These are phyloP conservation scores for Drosophila aff. DNA, from an alignment of 1,140 invertebrate species.

Conservation along the genomic window DNA sequence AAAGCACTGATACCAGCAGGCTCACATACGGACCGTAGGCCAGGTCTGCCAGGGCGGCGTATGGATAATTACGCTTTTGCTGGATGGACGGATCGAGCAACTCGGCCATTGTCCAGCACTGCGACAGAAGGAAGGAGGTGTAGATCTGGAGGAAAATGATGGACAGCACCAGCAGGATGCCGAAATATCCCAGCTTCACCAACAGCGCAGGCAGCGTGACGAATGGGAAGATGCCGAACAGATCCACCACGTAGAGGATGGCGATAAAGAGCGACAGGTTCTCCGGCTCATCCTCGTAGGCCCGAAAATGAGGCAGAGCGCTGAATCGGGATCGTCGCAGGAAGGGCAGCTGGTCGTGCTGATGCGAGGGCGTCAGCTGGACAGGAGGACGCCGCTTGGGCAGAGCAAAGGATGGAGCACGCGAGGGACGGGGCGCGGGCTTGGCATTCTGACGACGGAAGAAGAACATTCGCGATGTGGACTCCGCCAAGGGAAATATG, in stretches of 20 bases:
- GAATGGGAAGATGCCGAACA: conserved; percentile 93
- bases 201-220: conserved; percentile 90
- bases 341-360: conserved; percentile 79
- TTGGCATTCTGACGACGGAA: conserved; percentile 67
- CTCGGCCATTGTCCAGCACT: conserved; percentile 91
- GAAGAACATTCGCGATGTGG: conserved; percentile 67
- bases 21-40: conserved; percentile 88
- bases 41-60: conserved; percentile 90
- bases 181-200: conserved; percentile 90
- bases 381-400: conserved; percentile 62
- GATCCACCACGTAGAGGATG: conserved; percentile 90
- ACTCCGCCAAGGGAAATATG: conserved; percentile 35
- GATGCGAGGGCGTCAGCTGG: conserved; percentile 66
- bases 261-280: conserved; percentile 88
- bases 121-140: conserved; percentile 90
- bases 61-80: conserved; percentile 90
- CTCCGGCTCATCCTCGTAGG: conserved; percentile 64
- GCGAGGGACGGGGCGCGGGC: conserved; percentile 65
- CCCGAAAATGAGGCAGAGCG: conserved; percentile 77
- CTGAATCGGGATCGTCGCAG: conserved; percentile 74
- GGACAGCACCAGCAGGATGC: conserved; percentile 88
- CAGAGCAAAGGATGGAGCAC: conserved; percentile 62
- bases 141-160: conserved; percentile 91
- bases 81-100: conserved; percentile 88
- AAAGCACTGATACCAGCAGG: conserved; percentile 88